Percentiles rank a stretch among this genome's conserved stretches.
Conservation (phyloP, 2,113 vertebrate species). For the Pampusana beccarii region DNA sequence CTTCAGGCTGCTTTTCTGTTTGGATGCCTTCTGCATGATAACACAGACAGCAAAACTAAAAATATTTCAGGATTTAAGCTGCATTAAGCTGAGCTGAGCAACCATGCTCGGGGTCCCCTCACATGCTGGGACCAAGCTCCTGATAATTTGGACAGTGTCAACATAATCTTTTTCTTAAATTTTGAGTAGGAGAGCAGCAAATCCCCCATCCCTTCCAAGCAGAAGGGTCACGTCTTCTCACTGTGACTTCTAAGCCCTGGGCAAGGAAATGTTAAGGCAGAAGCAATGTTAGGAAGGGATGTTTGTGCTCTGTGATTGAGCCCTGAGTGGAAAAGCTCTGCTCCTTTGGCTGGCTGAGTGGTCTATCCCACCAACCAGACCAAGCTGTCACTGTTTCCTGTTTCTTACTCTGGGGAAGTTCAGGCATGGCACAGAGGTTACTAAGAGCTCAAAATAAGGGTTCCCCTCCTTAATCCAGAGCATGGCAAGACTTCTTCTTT, state of each 20-base stretch:
- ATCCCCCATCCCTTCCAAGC: background rate
- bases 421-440: background rate
- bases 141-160: background rate
- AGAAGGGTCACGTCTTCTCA: background rate
- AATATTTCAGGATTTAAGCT: background rate
- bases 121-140: accelerated
- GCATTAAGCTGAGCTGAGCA: background rate
- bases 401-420: background rate
- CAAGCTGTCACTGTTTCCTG: background rate
- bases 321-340: background rate
- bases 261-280: background rate
- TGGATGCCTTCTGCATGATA: background rate
- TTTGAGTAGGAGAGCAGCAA: background rate
- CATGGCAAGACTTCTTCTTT: background rate
- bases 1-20: background rate
- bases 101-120: background rate
- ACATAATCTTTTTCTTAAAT: accelerated
- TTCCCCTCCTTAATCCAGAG: background rate
- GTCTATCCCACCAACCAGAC: background rate
- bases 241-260: background rate
- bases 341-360: background rate
- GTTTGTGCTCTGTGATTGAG: background rate
- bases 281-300: background rate
- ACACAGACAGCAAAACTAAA: background rate
- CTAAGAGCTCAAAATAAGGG: background rate